A percentile compares a stretch with the other conserved stretches of the same genome.
phyloP scores from a whole-genome alignment of 2,797 vertebrate genomes.

The Pipistrellus pygmaeus region DNA sequence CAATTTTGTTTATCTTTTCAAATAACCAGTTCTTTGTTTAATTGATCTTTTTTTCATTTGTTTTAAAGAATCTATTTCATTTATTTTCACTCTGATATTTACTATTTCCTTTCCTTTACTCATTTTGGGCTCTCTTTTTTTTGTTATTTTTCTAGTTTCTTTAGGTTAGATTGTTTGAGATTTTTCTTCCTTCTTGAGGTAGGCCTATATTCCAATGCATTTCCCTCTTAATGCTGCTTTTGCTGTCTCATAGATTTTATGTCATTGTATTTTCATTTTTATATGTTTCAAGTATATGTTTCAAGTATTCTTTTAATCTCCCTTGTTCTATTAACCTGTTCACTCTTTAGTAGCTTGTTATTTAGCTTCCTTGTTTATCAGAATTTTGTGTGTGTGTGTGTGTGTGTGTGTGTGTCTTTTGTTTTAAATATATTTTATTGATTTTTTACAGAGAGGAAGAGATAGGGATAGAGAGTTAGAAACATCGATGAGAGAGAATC shows the following conservation, averaged over 20 bases:
- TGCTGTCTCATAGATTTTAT: background rate
- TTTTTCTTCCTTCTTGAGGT: background rate
- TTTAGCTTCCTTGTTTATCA: background rate
- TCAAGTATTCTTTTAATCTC: background rate
- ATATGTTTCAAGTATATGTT: background rate
- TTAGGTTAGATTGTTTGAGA: background rate
- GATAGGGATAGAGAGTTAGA: too few relatives aligned
- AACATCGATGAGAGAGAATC: too few relatives aligned
- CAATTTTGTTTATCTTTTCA: background rate
- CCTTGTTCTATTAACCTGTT: background rate
- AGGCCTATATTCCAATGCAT: background rate
- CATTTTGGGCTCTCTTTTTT: background rate
- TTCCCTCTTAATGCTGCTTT: background rate
- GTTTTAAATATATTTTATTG: background rate
- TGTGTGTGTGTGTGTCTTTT: too few relatives aligned
- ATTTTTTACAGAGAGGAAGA: too few relatives aligned
- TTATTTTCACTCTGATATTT: background rate
- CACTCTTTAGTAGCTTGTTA: background rate
- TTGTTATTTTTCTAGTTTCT: background rate
- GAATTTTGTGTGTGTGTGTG: background rate
- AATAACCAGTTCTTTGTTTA: background rate
- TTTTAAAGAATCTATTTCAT: background rate
- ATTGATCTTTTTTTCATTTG: background rate
- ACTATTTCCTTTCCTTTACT: background rate
- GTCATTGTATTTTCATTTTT: background rate